These are phyloP conservation scores for Tenthredo mesomela DNA, from an alignment of 2,888 invertebrate genomes.

Conservation along the genomic window DNA sequence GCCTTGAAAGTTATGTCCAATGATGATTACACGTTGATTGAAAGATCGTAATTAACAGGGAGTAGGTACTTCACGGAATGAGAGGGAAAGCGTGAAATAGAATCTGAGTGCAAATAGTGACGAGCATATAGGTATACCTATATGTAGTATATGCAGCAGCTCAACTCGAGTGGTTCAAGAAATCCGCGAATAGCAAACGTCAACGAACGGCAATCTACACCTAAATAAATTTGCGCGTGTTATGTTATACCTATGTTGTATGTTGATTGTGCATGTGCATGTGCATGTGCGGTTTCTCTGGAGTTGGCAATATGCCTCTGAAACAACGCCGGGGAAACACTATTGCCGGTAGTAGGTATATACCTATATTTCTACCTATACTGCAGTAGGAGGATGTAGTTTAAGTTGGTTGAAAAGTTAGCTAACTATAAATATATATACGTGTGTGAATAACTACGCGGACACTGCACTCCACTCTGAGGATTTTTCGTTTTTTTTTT, in stretches of 20 bases:
- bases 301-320: constrained; percentile 31
- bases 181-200: constrained; percentile 19
- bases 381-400: neutral
- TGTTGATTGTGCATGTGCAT: neutral
- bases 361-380: neutral
- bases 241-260: neutral
- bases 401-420: constrained; percentile 66
- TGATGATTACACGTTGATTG: constrained; percentile 11
- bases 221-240: neutral
- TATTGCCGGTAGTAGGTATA: neutral
- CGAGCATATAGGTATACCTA: neutral
- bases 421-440: constrained; percentile 69
- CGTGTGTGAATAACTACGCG: constrained; percentile 43
- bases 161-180: neutral
- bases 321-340: neutral
- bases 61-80: neutral
- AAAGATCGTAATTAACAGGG: neutral
- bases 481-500: neutral
- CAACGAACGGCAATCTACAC: constrained; percentile 1
- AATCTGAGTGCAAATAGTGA: constrained; percentile 22
- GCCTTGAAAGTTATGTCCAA: neutral
- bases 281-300: neutral
- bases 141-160: neutral
- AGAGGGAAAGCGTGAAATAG: neutral
- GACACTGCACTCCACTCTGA: constrained; percentile 38